Evolutionary conservation across 2,888 invertebrate species (phyloP).

Genomic region (Hemistola chrysoprasaria): DNA sequence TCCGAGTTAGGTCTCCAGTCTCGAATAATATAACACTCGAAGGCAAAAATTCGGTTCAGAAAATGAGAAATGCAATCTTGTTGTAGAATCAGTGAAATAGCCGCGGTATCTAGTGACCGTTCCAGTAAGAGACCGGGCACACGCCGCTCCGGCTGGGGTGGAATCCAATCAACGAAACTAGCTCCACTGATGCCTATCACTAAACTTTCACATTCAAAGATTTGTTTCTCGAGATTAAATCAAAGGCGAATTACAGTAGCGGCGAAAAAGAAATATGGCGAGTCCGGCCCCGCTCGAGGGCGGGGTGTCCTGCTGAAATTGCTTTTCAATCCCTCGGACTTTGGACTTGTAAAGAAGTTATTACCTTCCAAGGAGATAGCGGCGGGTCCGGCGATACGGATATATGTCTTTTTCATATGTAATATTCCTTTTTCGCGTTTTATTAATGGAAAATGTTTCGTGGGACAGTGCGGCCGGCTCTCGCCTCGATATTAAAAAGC

Average conservation of each 20-base stretch:
- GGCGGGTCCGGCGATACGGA: conserved; percentile 81
- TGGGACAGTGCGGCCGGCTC: conserved; percentile 74
- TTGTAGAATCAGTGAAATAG: conserved; percentile 74
- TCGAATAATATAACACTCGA: conserved; percentile 33
- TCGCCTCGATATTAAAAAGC: conserved; percentile 77
- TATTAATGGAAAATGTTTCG: conserved; percentile 83
- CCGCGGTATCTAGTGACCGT: conserved; percentile 66
- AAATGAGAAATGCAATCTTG: conserved; percentile 76
- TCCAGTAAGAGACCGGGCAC: conserved; percentile 40
- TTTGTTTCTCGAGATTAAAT: conserved; percentile 82
- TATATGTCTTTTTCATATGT: conserved; percentile 82
- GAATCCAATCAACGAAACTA: conserved; percentile 80
- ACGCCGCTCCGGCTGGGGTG: conserved; percentile 48
- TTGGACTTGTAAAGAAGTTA: conserved; percentile 84
- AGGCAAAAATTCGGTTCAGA: conserved; percentile 50
- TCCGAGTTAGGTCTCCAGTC: conserved; percentile 20
- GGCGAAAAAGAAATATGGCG: conserved; percentile 81
- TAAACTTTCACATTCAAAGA: conserved; percentile 81
- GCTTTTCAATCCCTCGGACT: conserved; percentile 84
- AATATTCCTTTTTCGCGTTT: conserved; percentile 83
- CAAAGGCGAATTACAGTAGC: conserved; percentile 81
- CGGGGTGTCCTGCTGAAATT: conserved; percentile 82
- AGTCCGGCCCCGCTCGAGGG: conserved; percentile 73
- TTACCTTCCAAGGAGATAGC: conserved; percentile 82
- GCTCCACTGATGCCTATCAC: conserved; percentile 79